Evolutionary conservation across 1,140 invertebrate genomes (phyloP).

Genomic region (Archivesica marissinica): DNA sequence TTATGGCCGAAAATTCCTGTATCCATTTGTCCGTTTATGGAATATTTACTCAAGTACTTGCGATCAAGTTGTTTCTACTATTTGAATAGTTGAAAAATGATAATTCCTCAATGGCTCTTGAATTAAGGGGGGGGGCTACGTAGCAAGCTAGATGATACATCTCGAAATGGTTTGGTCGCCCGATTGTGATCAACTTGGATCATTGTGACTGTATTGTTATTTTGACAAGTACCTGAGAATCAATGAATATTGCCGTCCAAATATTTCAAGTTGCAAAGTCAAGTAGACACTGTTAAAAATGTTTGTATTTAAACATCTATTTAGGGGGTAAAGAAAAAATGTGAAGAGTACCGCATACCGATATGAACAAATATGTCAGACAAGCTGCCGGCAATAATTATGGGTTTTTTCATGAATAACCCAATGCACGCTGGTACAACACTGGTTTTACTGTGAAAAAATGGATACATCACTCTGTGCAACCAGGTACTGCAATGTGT

Average conservation of each 20-base stretch:
- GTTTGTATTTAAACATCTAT: not conserved
- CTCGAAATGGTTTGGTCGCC: not conserved
- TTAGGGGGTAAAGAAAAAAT: not conserved
- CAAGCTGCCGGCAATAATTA: too few relatives aligned
- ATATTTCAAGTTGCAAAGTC: not conserved
- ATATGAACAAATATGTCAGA: too few relatives aligned
- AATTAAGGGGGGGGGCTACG: conserved; percentile 7
- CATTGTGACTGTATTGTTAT: not conserved
- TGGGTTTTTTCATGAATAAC: too few relatives aligned
- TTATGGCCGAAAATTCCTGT: not conserved
- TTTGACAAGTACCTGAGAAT: conserved; percentile 22
- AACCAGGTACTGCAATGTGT: too few relatives aligned
- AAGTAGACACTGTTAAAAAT: not conserved
- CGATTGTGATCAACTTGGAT: not conserved
- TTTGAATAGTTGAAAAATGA: conserved; percentile 26
- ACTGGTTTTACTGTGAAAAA: too few relatives aligned
- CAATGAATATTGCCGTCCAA: not conserved
- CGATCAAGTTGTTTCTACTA: not conserved
- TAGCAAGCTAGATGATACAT: not conserved
- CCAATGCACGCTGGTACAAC: too few relatives aligned
- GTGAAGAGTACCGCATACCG: too few relatives aligned
- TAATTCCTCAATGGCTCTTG: conserved; percentile 7
- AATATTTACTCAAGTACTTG: conserved; percentile 26
- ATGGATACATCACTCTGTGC: too few relatives aligned
- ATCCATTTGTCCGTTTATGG: conserved; percentile 6